Base-by-base conservation (phyloP, 2,797 vertebrate species). In the Tangara arthus region DNA sequence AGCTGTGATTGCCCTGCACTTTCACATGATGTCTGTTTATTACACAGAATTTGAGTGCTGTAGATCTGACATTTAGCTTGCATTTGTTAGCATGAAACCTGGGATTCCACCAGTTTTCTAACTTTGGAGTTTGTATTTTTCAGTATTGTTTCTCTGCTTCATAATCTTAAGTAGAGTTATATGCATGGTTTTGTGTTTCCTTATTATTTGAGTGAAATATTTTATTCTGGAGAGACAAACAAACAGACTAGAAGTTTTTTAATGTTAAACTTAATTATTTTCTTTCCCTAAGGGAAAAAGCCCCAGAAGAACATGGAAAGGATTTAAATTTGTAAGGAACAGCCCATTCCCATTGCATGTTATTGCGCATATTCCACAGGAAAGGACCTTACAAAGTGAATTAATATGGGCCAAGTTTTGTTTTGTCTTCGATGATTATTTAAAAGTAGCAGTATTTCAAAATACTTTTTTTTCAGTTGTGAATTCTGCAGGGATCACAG, bases 141-240 rank as follows among this genome's bases (percentile, higher is more conserved):
- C 47, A 81, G 57, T 87, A 91, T 72, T 59, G 30, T 69, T 81
- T 93, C 76, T 76, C 72, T 90, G 7, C 80, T 88, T 86, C 91
- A 94, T 91, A 81, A 73, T 57, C 82, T 91, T 82, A 82, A 82
- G 71, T 91, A 92, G 70, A 65, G 68, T 82, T 84, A 61, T 30
- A 47, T 81, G 94, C 93, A 92, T 94, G 94, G 77, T 37, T 93
- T 95, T 95, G 78, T 94, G 86, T 92, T 95, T 94, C 83, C 22
- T 89, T 92, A 47, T 64, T 95, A 94, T 59, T 94, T 1, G 23
- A 77, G 56, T 82, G 42, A 75, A 60, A 59, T 88, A 15, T 50
- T 92, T 89, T 92, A 60, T 94, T 94, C 76, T 46, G 76, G 82
- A 87, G 84, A 87, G 64, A 75, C 47, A 78, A 68, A 84, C 35